Percentiles rank a stretch among this genome's conserved stretches.
These are phyloP conservation scores for Neodiprion virginianus DNA, from an alignment of 1,140 invertebrate genomes.

Conservation along the genomic window DNA sequence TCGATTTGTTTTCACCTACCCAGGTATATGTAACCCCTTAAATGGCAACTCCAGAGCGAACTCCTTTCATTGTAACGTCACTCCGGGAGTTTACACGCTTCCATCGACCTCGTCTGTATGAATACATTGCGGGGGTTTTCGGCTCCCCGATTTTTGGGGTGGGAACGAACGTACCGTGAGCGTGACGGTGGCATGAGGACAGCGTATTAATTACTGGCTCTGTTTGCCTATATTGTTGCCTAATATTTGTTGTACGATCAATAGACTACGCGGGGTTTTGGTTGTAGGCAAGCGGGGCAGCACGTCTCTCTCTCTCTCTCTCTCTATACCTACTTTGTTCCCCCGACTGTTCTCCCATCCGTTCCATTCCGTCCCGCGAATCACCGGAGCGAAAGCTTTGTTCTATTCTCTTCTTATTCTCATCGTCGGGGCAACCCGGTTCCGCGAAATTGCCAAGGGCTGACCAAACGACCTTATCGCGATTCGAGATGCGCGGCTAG, in stretches of 20 bases:
- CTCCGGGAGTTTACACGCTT: not conserved
- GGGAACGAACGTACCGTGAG: not conserved
- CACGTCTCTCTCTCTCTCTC: not conserved
- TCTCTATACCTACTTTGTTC: not conserved
- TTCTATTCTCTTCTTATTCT: constrained; percentile 33
- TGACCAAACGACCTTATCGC: constrained; percentile 34
- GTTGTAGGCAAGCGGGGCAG: not conserved
- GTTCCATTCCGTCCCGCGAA: constrained; percentile 38
- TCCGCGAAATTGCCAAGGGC: constrained; percentile 36
- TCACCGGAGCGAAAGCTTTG: constrained; percentile 38
- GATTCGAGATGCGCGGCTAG: no score
- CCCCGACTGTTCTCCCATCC: not conserved
- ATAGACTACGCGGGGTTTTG: constrained; percentile 24
- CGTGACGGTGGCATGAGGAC: not conserved
- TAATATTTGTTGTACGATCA: constrained; percentile 46
- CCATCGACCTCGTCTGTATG: not conserved
- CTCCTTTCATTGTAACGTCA: no score
- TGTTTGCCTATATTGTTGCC: constrained; percentile 46
- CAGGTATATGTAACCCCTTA: no score
- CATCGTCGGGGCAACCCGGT: constrained; percentile 18
- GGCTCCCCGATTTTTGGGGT: constrained; percentile 4
- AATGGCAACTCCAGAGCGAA: no score
- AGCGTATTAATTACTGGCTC: not conserved
- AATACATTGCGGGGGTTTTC: not conserved
- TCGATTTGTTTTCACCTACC: no score